phyloP scores from a whole-genome alignment of 2,797 vertebrate species.

The Jordanella pulchra region DNA sequence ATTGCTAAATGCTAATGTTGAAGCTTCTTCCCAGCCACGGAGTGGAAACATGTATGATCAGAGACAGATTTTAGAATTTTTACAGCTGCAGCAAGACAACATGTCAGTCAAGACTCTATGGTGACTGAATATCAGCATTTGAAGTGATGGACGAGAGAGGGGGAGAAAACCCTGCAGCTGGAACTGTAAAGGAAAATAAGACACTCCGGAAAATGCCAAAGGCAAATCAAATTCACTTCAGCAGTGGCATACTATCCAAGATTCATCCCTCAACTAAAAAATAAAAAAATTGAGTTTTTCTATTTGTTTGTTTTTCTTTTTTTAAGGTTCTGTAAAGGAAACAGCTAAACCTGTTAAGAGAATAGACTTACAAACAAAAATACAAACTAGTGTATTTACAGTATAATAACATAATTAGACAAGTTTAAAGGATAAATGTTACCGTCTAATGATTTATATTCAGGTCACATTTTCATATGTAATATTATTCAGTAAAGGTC shows the following conservation, averaged over 20 bases:
- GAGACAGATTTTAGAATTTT: conserved; percentile 1
- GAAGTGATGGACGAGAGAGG: not conserved
- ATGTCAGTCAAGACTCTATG: conserved; percentile 10
- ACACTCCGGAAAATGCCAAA: conserved; percentile 2
- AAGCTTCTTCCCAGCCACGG: not conserved
- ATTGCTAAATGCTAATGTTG: not conserved
- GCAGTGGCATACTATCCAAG: conserved; percentile 6
- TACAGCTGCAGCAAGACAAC: not conserved
- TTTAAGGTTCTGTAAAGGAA: not conserved
- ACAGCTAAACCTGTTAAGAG: not conserved
- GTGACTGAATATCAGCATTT: conserved; percentile 8
- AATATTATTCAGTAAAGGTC: not conserved
- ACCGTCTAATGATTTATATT: not conserved
- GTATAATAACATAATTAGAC: not conserved
- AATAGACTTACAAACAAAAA: not conserved
- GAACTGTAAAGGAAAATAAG: conserved; percentile 8
- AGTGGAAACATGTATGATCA: not conserved
- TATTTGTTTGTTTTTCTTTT: not conserved
- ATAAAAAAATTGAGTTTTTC: not conserved
- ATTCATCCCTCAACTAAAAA: not conserved
- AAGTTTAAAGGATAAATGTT: not conserved
- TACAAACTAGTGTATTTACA: not conserved
- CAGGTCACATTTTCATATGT: no score
- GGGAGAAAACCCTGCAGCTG: conserved; percentile 11
- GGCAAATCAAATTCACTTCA: conserved; percentile 4